Evolutionary conservation across 2,888 invertebrate species (phyloP).

Genomic region (Aspidiotus destructor): DNA sequence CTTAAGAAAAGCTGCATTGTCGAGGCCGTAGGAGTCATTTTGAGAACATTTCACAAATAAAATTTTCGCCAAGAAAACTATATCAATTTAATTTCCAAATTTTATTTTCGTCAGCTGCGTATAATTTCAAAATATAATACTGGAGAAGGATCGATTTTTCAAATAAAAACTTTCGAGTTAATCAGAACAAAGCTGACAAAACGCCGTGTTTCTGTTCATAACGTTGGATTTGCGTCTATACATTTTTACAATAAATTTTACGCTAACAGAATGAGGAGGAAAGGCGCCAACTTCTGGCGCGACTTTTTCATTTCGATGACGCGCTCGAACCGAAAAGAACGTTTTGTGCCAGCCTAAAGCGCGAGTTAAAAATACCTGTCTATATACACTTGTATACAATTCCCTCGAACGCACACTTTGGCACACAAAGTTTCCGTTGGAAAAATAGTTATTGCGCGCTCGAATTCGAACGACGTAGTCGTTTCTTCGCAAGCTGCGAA

Average conservation of each 20-base stretch:
- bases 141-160: too few relatives aligned
- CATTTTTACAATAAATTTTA: not conserved
- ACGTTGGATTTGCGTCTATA: not conserved
- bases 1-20: too few relatives aligned
- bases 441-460: slow-evolving; percentile 10
- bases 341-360: not conserved
- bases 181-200: too few relatives aligned
- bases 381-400: not conserved
- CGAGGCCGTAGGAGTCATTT: too few relatives aligned
- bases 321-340: slow-evolving; percentile 13
- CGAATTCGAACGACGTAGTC: slow-evolving; percentile 1
- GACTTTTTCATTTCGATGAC: not conserved
- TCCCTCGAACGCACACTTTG: not conserved
- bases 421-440: slow-evolving; percentile 5
- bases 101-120: too few relatives aligned
- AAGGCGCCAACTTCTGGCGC: slow-evolving; percentile 8
- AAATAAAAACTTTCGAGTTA: too few relatives aligned
- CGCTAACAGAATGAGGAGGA: too few relatives aligned
- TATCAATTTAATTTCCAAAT: too few relatives aligned
- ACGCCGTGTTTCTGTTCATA: not conserved
- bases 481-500: slow-evolving; percentile 7
- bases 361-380: slow-evolving; percentile 29
- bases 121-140: too few relatives aligned
- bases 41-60: too few relatives aligned
- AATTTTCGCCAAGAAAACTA: too few relatives aligned